Percentiles rank a stretch among this genome's conserved stretches.
These are phyloP conservation scores for Eudasyphora cyanicolor DNA, from an alignment of 2,888 invertebrate species.

Conservation along the genomic window DNA sequence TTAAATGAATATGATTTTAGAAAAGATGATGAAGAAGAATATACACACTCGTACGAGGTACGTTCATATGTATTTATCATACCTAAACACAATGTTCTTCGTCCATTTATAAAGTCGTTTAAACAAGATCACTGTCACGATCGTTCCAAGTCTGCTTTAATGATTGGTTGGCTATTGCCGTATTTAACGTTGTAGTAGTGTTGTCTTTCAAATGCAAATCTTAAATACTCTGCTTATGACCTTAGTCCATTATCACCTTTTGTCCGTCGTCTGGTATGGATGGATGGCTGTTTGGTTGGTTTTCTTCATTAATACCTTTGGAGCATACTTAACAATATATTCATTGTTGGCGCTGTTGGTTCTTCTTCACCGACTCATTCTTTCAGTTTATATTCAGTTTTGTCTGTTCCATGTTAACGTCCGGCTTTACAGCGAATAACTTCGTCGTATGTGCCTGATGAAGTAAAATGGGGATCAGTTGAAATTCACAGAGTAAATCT, in stretches of 20 bases:
- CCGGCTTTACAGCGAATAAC: slow-evolving; percentile 54
- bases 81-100: no score
- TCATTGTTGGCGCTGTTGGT: slow-evolving; percentile 5
- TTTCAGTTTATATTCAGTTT: neutral
- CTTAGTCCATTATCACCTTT: slow-evolving; percentile 63
- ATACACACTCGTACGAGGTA: no score
- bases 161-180: neutral
- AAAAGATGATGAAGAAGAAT: neutral
- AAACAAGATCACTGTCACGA: slow-evolving; percentile 61
- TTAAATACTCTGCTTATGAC: slow-evolving; percentile 41
- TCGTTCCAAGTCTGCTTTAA: slow-evolving; percentile 17
- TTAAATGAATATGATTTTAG: neutral
- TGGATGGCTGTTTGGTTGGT: no score
- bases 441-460: slow-evolving; percentile 50
- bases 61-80: no score
- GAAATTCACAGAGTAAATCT: slow-evolving; percentile 18
- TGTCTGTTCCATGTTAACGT: slow-evolving; percentile 44
- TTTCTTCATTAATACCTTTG: slow-evolving; percentile 49
- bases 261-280: slow-evolving; percentile 43
- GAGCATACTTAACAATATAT: slow-evolving; percentile 38
- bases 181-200: slow-evolving; percentile 17
- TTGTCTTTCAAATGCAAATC: slow-evolving; percentile 24
- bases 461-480: slow-evolving; percentile 53
- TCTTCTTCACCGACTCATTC: neutral
- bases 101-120: slow-evolving; percentile 22